A percentile compares a stretch with the other conserved stretches of the same genome.
These are phyloP conservation scores for Myotis lucifugus DNA, from an alignment of 2,113 vertebrate species.

Conservation along the genomic window DNA sequence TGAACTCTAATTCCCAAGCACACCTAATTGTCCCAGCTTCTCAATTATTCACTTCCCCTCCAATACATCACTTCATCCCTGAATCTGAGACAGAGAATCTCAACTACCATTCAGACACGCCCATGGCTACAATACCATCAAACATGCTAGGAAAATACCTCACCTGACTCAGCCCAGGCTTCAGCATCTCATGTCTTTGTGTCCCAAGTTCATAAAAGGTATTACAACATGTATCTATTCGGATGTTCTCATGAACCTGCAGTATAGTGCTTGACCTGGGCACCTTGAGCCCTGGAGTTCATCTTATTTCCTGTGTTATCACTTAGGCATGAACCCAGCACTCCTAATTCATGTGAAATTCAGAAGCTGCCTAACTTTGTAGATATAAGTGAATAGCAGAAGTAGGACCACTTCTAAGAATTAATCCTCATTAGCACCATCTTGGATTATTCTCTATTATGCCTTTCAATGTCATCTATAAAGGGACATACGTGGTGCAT, in stretches of 20 bases:
- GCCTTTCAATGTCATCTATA: not conserved
- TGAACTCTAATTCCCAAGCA: not conserved
- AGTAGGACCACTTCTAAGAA: not conserved
- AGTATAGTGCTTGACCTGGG: not conserved
- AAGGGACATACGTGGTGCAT: not conserved
- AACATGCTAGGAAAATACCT: not conserved
- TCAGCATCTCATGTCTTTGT: not conserved
- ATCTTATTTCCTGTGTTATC: not conserved
- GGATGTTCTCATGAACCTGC: not conserved
- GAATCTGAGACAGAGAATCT: not conserved
- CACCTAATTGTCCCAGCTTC: not conserved
- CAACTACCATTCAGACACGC: not conserved
- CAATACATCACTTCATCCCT: not conserved
- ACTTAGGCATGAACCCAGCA: not conserved
- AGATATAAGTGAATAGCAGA: not conserved
- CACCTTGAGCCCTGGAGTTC: not conserved
- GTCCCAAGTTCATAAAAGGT: not conserved
- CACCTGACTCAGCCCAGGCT: not conserved
- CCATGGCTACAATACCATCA: not conserved
- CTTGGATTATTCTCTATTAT: not conserved
- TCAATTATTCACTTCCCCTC: not conserved
- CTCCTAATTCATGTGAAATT: not conserved
- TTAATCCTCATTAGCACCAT: not conserved
- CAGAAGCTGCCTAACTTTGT: not conserved
- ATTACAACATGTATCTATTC: fast-evolving